Conservation (phyloP, 1,140 invertebrate genomes). For the Sminthurinus signatus region DNA sequence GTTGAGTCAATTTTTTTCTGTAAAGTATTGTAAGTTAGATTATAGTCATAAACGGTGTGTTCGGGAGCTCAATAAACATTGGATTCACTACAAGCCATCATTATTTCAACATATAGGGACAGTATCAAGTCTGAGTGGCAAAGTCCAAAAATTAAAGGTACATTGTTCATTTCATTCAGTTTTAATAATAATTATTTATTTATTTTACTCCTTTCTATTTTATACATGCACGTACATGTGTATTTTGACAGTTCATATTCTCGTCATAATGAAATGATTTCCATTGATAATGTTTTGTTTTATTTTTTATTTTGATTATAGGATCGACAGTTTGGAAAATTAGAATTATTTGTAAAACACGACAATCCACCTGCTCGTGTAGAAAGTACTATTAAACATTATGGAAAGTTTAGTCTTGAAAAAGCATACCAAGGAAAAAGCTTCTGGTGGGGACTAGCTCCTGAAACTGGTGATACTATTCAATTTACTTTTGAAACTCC, state of each 20-base stretch:
- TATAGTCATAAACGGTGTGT: slow-evolving; percentile 78
- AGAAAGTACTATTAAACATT: slow-evolving; percentile 70
- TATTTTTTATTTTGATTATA: slow-evolving; percentile 47
- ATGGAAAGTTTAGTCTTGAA: slow-evolving; percentile 72
- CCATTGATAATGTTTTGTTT: neutral
- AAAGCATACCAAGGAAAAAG: slow-evolving; percentile 81
- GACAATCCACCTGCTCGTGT: slow-evolving; percentile 62
- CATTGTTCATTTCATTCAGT: slow-evolving; percentile 15
- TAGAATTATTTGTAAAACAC: slow-evolving; percentile 71
- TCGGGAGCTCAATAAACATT: slow-evolving; percentile 67
- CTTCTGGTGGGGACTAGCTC: slow-evolving; percentile 84
- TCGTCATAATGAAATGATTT: neutral
- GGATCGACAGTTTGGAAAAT: slow-evolving; percentile 89
- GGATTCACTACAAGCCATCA: slow-evolving; percentile 84
- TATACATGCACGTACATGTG: too few relatives aligned
- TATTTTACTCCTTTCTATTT: too few relatives aligned
- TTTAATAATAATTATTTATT: too few relatives aligned
- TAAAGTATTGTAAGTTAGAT: slow-evolving; percentile 82
- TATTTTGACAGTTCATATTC: too few relatives aligned
- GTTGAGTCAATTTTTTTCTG: slow-evolving; percentile 80
- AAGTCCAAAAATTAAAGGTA: slow-evolving; percentile 94
- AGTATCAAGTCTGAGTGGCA: slow-evolving; percentile 90
- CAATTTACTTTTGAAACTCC: slow-evolving; percentile 75
- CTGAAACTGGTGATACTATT: slow-evolving; percentile 73
- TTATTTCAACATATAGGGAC: slow-evolving; percentile 94